Conservation (phyloP, 1,140 invertebrate genomes). For the Temnothorax nylanderi region DNA sequence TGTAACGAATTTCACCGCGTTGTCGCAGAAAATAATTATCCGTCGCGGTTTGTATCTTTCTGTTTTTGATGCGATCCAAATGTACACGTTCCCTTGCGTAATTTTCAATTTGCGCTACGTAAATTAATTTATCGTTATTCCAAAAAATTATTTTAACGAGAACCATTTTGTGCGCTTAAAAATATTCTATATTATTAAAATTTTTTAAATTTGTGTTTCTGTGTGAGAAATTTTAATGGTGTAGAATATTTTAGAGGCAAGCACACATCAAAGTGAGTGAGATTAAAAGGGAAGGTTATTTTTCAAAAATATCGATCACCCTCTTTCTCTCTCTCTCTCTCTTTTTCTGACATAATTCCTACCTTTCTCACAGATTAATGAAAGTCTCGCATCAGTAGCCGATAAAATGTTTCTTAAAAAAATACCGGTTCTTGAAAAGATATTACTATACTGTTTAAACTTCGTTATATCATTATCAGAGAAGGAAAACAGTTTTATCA, state of each 20-base stretch:
- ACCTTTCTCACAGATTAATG: background rate
- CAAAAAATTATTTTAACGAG: background rate
- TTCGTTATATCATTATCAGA: background rate
- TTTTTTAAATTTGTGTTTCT: background rate
- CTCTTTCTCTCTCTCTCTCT: background rate
- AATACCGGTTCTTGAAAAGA: background rate
- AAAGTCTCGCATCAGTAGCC: background rate
- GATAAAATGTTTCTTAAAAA: background rate
- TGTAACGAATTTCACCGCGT: background rate
- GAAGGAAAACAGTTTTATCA: background rate
- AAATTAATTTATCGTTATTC: background rate
- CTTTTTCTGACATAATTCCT: background rate
- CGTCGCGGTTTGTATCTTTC: background rate
- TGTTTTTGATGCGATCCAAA: background rate
- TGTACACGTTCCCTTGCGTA: background rate
- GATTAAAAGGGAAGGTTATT: background rate
- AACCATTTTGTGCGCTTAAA: background rate
- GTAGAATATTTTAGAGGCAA: background rate
- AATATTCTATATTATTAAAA: background rate
- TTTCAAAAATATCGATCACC: background rate
- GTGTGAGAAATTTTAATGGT: background rate
- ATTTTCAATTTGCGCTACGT: background rate
- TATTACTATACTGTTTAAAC: background rate
- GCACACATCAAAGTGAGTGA: background rate
- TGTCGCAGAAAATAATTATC: slow-evolving; percentile 17